A percentile compares a stretch with the other conserved stretches of the same genome.
Evolutionary conservation across 2,113 vertebrate species (phyloP).

Genomic region (Aptenodytes forsteri): DNA sequence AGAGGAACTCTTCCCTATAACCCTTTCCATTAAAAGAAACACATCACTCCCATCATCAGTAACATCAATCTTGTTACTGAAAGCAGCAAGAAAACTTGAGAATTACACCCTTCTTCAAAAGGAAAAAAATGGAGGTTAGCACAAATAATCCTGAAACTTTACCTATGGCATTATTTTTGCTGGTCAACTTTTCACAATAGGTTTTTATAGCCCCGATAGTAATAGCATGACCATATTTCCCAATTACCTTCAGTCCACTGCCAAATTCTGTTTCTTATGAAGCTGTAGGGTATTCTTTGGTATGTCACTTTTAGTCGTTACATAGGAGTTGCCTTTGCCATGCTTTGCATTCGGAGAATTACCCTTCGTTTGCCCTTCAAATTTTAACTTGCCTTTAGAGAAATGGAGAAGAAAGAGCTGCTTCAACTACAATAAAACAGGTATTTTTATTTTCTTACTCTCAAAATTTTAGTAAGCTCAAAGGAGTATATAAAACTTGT

Average conservation of each 20-base stretch:
- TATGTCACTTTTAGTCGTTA: neutral
- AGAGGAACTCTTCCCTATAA: slow-evolving; percentile 64
- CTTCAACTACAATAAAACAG: neutral
- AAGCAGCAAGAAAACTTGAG: neutral
- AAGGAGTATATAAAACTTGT: neutral
- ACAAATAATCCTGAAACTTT: neutral
- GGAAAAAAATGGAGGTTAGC: neutral
- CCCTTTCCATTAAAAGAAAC: slow-evolving; percentile 9
- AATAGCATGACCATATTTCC: neutral
- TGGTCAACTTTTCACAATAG: neutral
- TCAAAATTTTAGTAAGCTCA: neutral
- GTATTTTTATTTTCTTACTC: neutral
- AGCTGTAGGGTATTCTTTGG: neutral
- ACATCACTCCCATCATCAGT: neutral
- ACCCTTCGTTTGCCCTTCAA: neutral
- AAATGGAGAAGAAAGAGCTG: neutral
- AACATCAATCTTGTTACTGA: neutral
- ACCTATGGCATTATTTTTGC: neutral
- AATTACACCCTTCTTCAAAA: neutral
- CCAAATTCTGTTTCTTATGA: rapidly evolving
- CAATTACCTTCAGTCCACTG: neutral
- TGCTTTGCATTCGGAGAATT: neutral
- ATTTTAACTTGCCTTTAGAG: neutral
- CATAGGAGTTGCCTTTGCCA: neutral
- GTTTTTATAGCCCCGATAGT: rapidly evolving